Conservation (phyloP, 2,888 invertebrate species). For the Miltochrista miniata region DNA sequence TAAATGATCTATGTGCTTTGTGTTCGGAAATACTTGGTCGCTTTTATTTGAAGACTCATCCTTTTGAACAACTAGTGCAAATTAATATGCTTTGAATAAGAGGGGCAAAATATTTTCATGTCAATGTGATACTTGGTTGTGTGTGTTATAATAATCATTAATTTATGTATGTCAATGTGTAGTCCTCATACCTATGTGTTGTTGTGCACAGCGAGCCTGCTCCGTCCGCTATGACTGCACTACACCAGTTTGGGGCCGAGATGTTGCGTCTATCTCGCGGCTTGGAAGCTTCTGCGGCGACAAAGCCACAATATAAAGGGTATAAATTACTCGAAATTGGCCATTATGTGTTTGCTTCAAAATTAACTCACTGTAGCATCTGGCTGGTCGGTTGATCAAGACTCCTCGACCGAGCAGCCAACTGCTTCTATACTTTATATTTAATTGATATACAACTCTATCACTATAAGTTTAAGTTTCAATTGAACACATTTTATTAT, state of each 20-base stretch:
- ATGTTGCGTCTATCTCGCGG: conserved; percentile 93
- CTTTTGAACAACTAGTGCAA: too few relatives aligned
- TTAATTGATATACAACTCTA: too few relatives aligned
- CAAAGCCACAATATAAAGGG: conserved; percentile 77
- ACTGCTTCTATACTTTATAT: too few relatives aligned
- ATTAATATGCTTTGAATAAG: too few relatives aligned
- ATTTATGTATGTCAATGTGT: conserved; percentile 54
- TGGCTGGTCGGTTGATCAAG: conserved; percentile 20
- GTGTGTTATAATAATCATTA: conserved; percentile 15
- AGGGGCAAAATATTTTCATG: not conserved
- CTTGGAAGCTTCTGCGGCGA: conserved; percentile 87
- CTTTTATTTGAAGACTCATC: too few relatives aligned
- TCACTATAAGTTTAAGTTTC: not conserved
- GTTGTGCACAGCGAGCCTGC: conserved; percentile 87
- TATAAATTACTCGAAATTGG: conserved; percentile 61
- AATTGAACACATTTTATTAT: conserved; percentile 2
- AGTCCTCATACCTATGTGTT: conserved; percentile 66
- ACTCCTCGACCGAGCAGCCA: too few relatives aligned
- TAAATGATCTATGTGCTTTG: too few relatives aligned
- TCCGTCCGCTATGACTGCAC: conserved; percentile 92
- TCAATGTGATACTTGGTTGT: conserved; percentile 9
- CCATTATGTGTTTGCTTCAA: conserved; percentile 61
- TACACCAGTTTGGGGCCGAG: conserved; percentile 94
- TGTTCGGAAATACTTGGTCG: too few relatives aligned
- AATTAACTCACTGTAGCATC: conserved; percentile 35